phyloP scores from a whole-genome alignment of 1,140 invertebrate genomes.

The Monochamus saltuarius region DNA sequence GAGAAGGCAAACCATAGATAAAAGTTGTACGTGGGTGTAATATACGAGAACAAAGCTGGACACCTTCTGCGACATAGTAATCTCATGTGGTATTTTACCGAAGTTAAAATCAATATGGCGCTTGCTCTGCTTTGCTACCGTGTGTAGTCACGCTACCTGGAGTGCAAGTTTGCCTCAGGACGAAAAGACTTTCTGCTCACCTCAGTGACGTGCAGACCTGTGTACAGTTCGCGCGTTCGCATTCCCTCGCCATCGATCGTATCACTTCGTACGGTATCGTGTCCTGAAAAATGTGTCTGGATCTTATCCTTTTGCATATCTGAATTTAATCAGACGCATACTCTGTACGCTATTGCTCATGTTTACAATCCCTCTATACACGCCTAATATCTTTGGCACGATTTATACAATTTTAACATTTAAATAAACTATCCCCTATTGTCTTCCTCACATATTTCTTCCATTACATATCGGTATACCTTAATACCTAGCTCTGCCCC shows the following conservation, averaged over 20 bases:
- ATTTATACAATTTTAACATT: neutral
- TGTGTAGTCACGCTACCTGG: slow-evolving; percentile 43
- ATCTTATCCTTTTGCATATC: slow-evolving; percentile 34
- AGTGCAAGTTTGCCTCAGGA: slow-evolving; percentile 39
- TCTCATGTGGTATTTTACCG: slow-evolving; percentile 37
- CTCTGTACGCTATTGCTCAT: neutral
- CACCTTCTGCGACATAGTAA: slow-evolving; percentile 37
- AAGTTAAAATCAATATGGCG: slow-evolving; percentile 52
- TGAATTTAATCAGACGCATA: slow-evolving; percentile 33
- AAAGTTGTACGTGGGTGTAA: slow-evolving; percentile 13
- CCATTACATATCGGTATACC: neutral
- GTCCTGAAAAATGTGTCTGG: slow-evolving; percentile 37
- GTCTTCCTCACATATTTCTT: too few species aligned
- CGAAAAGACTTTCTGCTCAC: slow-evolving; percentile 32
- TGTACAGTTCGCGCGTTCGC: slow-evolving; percentile 43
- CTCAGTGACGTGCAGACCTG: slow-evolving; percentile 45
- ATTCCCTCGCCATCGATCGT: slow-evolving; percentile 39
- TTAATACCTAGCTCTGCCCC: too few species aligned
- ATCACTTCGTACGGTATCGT: slow-evolving; percentile 36
- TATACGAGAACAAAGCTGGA: slow-evolving; percentile 23
- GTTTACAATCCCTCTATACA: slow-evolving; percentile 1
- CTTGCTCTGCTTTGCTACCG: slow-evolving; percentile 43
- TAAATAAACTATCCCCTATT: too few species aligned
- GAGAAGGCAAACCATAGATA: neutral
- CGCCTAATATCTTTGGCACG: slow-evolving; percentile 1